Evolutionary conservation across 2,888 invertebrate species (phyloP).

Genomic region (Caenorhabditis parvicauda): DNA sequence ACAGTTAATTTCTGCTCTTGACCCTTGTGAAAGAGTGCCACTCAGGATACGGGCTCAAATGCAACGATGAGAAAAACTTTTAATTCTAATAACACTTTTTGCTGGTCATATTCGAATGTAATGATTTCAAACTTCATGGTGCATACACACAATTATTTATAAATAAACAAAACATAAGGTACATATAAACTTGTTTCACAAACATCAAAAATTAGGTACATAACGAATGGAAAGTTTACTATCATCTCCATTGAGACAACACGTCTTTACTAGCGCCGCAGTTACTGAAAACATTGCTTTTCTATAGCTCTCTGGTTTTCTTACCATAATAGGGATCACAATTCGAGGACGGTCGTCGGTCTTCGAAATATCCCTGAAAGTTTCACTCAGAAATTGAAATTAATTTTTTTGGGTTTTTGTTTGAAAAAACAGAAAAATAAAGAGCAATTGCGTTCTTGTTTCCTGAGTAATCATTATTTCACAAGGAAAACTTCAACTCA

Average conservation of each 20-base stretch:
- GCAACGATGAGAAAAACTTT: conserved; percentile 4
- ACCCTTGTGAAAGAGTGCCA: conserved; percentile 58
- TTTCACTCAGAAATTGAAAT: conserved; percentile 4
- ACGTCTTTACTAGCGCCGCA: conserved; percentile 42
- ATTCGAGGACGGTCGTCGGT: conserved; percentile 53
- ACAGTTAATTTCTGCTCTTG: conserved; percentile 59
- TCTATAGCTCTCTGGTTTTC: neutral
- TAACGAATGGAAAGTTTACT: conserved; percentile 40
- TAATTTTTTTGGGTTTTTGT: neutral
- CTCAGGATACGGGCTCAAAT: conserved; percentile 33
- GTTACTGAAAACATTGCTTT: conserved; percentile 18
- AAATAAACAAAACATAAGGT: neutral
- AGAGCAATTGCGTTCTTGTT: conserved; percentile 6
- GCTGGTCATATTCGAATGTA: conserved; percentile 11
- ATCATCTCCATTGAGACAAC: conserved; percentile 43
- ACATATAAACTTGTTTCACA: neutral
- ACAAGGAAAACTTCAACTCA: conserved; percentile 21
- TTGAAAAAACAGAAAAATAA: conserved; percentile 1
- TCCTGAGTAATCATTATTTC: neutral
- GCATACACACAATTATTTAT: neutral
- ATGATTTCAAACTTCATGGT: neutral
- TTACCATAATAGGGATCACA: conserved; percentile 53
- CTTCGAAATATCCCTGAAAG: conserved; percentile 53
- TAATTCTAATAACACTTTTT: conserved; percentile 4
- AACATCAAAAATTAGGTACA: conserved; percentile 41